phyloP scores from a whole-genome alignment of 2,113 vertebrate genomes.

The Drymodes brunneopygia region DNA sequence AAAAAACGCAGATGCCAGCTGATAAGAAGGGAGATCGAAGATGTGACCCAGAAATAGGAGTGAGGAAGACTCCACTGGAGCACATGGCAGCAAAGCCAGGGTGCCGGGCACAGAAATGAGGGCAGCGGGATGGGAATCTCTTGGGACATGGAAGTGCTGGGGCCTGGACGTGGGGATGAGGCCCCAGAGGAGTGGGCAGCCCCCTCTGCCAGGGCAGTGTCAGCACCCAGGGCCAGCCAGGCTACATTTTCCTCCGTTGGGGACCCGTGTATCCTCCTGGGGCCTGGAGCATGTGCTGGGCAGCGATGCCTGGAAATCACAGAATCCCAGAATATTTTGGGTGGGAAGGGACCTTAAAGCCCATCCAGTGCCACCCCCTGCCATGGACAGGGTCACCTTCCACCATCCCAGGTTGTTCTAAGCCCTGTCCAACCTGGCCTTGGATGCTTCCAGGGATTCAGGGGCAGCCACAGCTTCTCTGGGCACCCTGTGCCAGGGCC shows the following conservation, averaged over 20 bases:
- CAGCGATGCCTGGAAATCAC: neutral
- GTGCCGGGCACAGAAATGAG: neutral
- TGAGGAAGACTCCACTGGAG: neutral
- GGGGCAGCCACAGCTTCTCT: neutral
- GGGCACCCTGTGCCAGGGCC: neutral
- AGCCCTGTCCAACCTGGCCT: rapidly evolving
- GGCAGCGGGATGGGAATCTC: neutral
- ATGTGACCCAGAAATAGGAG: neutral
- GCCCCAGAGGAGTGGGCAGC: rapidly evolving
- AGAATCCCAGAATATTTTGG: neutral
- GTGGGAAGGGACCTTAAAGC: neutral
- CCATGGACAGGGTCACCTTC: neutral
- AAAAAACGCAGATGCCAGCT: neutral
- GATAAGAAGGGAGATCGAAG: neutral
- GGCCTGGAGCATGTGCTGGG: neutral
- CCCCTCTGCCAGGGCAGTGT: neutral
- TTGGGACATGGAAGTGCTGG: neutral
- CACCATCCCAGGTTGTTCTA: neutral
- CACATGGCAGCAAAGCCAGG: neutral
- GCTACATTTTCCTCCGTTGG: neutral
- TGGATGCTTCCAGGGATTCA: neutral
- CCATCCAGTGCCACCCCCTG: neutral
- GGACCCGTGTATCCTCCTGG: rapidly evolving
- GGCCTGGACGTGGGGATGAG: neutral
- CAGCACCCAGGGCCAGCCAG: neutral